Conservation (phyloP, 2,797 vertebrate species). For the Oreortyx pictus region DNA sequence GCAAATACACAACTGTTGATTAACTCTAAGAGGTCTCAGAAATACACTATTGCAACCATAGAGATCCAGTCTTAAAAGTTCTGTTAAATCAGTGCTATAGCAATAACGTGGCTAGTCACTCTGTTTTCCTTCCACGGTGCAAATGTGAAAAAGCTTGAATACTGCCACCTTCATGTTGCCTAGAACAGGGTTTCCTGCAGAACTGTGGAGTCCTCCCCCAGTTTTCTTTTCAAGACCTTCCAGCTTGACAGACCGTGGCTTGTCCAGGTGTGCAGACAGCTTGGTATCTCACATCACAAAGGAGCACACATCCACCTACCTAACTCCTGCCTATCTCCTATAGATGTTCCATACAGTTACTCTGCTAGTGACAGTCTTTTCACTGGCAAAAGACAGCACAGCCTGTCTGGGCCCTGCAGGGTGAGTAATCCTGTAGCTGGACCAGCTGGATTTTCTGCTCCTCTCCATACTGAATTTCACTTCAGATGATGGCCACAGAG, state of each 20-base stretch:
- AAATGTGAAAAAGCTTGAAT: background rate
- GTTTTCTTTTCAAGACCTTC: background rate
- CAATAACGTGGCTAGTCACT: background rate
- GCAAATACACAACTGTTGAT: background rate
- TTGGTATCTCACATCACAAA: background rate
- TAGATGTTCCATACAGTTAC: background rate
- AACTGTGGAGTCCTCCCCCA: background rate
- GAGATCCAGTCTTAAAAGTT: background rate
- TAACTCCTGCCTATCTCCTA: background rate
- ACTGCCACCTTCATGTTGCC: background rate
- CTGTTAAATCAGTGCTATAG: background rate
- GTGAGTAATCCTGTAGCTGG: background rate
- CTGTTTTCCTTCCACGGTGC: background rate
- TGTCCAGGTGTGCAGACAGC: background rate
- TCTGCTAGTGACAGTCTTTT: background rate
- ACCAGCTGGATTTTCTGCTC: background rate
- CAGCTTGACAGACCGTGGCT: background rate
- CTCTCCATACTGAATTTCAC: background rate
- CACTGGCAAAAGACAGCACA: background rate
- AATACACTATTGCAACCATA: background rate
- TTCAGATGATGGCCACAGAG: background rate
- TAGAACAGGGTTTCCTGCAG: background rate
- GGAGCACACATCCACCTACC: fast-evolving
- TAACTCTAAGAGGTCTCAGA: background rate
- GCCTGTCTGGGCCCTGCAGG: background rate